A percentile compares a stretch with the other conserved stretches of the same genome.
phyloP scores from a whole-genome alignment of 1,140 invertebrate species.

The Aphelenchoides avenae region DNA sequence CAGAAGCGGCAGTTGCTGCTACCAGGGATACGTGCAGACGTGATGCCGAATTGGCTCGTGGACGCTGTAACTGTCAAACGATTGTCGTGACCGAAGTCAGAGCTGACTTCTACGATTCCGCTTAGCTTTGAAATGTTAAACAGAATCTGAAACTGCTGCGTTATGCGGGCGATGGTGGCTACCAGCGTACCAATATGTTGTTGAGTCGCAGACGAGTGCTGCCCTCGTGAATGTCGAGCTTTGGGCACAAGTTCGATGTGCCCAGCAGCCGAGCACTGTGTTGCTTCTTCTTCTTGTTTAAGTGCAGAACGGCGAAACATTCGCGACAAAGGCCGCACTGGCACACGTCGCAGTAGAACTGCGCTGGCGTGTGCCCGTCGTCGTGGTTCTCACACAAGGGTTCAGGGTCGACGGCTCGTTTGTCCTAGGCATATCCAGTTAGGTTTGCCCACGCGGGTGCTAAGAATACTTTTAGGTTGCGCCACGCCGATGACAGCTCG shows the following conservation, averaged over 20 bases:
- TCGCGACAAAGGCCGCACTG: conserved; percentile 77
- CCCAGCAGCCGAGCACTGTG: conserved; percentile 44
- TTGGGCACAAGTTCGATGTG: conserved; percentile 21
- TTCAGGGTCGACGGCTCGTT: conserved; percentile 49
- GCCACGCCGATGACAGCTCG: conserved; percentile 70
- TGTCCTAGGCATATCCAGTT: conserved; percentile 67
- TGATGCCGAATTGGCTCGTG: no score
- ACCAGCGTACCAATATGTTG: conserved; percentile 36
- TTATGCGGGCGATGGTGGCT: background rate
- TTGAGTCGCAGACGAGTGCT: conserved; percentile 48
- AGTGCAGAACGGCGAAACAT: conserved; percentile 87
- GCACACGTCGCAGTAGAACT: conserved; percentile 82
- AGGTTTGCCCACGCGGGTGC: conserved; percentile 39
- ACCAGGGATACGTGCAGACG: no score
- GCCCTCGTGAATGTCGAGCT: conserved; percentile 56
- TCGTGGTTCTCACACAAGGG: conserved; percentile 89
- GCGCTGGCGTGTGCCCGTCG: conserved; percentile 85
- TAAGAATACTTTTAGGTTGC: conserved; percentile 64
- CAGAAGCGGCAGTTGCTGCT: conserved; percentile 78
- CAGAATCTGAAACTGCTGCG: conserved; percentile 82
- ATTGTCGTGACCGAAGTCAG: conserved; percentile 68
- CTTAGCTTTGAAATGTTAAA: conserved; percentile 87
- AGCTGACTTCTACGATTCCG: conserved; percentile 85
- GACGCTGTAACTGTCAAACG: no score
- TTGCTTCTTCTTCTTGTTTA: conserved; percentile 73